Base-by-base conservation (phyloP, 2,888 invertebrate genomes). In the Metopia argyrocephala region DNA sequence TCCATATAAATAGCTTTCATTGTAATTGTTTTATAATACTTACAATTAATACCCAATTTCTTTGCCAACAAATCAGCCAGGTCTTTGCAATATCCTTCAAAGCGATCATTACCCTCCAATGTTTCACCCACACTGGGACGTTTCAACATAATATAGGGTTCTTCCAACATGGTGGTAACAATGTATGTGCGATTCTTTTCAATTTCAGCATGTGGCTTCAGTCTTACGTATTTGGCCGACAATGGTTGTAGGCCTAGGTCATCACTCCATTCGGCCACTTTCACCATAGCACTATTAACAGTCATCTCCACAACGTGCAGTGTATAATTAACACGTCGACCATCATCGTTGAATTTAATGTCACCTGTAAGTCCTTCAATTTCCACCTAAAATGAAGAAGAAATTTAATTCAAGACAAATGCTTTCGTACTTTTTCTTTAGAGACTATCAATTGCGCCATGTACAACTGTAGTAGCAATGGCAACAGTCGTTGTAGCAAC, bases 261-360 rank as follows among this genome's bases (percentile, higher is more conserved):
- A 85, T 97, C 96, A 20, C 94, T 95, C 97, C 97, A 97, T 87
- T 96, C 95, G 21, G 96, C 97, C 6, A 97, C 95, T 93, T 97
- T 96, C 20, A 97, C 94, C 95, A 97, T 95, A 28, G 96, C 96
- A 87, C 97, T 96, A 87, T 97, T 96, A 74, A 97, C 95, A 4
- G 97, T 97, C 96, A 98, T 96, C 91, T 97, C 96, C 65, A 98
- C 95, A 79, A 97, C 95, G 89, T 97, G 96, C 83, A 97, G 91
- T 0, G 96, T 95, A 89, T 96, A 97, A 91, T 97, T 97, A 88
- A 95, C 94, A 68, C 97, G 92, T 86, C 96, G 93, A 15, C 97
- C 97, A 87, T 96, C 96, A 85, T 97, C 96, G 89, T 95, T 96
- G 91, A 97, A 97, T 66, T 96, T 94, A 86, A 97, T 95, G 89